Percentiles rank a stretch among this genome's conserved stretches.
These are phyloP conservation scores for Scaptomyza tumidula DNA, from an alignment of 2,888 invertebrate genomes.

Conservation along the genomic window DNA sequence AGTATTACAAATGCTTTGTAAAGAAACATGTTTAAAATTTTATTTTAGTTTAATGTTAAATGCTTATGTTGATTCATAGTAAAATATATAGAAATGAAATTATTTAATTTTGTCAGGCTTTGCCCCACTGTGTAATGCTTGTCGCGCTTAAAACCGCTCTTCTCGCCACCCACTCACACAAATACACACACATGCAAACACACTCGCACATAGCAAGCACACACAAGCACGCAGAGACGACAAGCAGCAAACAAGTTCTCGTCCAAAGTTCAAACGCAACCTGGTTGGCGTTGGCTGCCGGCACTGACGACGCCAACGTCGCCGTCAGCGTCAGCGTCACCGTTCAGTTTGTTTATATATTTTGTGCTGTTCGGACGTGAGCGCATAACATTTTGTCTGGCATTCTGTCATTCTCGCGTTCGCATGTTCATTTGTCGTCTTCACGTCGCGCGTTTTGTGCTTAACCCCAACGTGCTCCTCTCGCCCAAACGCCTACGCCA, in stretches of 20 bases:
- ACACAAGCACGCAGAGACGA: slow-evolving; percentile 4
- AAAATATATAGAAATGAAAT: too few relatives aligned
- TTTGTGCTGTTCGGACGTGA: slow-evolving; percentile 59
- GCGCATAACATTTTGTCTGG: slow-evolving; percentile 36
- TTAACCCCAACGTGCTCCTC: slow-evolving; percentile 21
- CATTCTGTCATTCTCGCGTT: slow-evolving; percentile 18
- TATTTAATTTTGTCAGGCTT: background rate
- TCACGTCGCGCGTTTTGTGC: slow-evolving; percentile 45
- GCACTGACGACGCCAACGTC: slow-evolving; percentile 39
- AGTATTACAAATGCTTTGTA: background rate
- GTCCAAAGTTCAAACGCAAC: slow-evolving; percentile 60
- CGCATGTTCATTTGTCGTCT: slow-evolving; percentile 35
- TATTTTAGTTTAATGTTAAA: too few relatives aligned
- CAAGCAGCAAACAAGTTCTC: slow-evolving; percentile 56
- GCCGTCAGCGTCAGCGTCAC: slow-evolving; percentile 16
- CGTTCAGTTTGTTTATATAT: slow-evolving; percentile 73
- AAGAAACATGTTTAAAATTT: too few relatives aligned
- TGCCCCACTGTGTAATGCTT: slow-evolving; percentile 37
- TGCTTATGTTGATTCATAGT: too few relatives aligned
- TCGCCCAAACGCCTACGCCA: slow-evolving; percentile 36
- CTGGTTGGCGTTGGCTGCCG: slow-evolving; percentile 57
- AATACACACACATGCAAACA: slow-evolving; percentile 11
- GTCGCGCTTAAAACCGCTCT: slow-evolving; percentile 10
- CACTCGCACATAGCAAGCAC: background rate
- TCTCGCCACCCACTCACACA: slow-evolving; percentile 55